These are phyloP conservation scores for Leptinotarsa texana DNA, from an alignment of 1,140 invertebrate species.

Conservation along the genomic window DNA sequence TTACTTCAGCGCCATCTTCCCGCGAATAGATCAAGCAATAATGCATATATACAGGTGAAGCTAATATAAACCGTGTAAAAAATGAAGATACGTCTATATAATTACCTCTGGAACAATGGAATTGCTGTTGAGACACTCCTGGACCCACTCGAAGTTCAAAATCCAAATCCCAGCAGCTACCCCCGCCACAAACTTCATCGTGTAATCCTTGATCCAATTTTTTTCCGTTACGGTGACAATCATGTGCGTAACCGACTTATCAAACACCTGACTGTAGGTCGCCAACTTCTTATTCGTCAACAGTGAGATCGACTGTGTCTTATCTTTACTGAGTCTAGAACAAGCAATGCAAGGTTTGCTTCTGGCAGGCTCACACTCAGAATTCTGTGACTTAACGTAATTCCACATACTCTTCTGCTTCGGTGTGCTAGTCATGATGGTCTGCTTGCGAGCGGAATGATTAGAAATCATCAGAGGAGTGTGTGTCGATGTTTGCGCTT, in stretches of 20 bases:
- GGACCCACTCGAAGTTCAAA: constrained; percentile 48
- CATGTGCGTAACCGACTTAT: constrained; percentile 48
- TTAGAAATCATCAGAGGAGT: constrained; percentile 29
- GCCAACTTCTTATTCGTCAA: constrained; percentile 47
- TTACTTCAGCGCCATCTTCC: too few species aligned
- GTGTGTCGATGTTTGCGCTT: constrained; percentile 25
- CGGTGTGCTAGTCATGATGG: constrained; percentile 36
- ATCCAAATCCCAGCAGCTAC: constrained; percentile 53
- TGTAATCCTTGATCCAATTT: constrained; percentile 48
- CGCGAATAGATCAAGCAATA: too few species aligned
- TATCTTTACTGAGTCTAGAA: constrained; percentile 42
- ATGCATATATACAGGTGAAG: too few species aligned
- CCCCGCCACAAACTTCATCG: constrained; percentile 52
- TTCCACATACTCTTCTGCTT: constrained; percentile 50
- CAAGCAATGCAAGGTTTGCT: constrained; percentile 46
- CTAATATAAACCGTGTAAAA: too few species aligned
- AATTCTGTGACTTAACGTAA: constrained; percentile 38
- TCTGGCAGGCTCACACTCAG: not conserved
- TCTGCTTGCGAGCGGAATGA: constrained; percentile 25
- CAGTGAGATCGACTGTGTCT: constrained; percentile 42
- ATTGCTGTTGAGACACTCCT: constrained; percentile 48
- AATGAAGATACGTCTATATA: not conserved
- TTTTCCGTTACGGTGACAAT: constrained; percentile 46
- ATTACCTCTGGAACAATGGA: constrained; percentile 49
- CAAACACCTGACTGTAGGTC: constrained; percentile 42